Evolutionary conservation across 2,888 invertebrate genomes (phyloP).

Genomic region (Leptinotarsa tumamoca): DNA sequence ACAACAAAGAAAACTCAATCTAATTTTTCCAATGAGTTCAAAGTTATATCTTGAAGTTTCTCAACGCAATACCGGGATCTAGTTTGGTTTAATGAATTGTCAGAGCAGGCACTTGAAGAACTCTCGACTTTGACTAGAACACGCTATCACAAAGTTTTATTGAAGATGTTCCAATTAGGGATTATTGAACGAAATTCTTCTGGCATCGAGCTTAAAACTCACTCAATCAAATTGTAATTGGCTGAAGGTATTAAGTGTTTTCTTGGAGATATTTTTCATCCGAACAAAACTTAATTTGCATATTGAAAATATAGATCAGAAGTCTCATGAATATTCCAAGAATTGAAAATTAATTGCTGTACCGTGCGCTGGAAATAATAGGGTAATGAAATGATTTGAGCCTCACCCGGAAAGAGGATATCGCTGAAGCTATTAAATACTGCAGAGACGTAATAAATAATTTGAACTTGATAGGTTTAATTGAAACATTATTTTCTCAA

Average conservation of each 20-base stretch:
- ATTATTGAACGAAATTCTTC: constrained; percentile 33
- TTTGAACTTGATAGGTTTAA: no score
- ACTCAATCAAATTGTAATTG: constrained; percentile 61
- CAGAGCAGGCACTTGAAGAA: neutral
- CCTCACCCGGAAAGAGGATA: neutral
- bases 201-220: constrained; percentile 46
- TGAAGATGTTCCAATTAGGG: constrained; percentile 39
- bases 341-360: neutral
- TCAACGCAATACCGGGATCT: neutral
- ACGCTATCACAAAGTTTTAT: constrained; percentile 38
- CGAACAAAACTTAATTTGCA: constrained; percentile 36
- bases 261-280: constrained; percentile 30
- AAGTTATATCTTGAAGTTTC: neutral
- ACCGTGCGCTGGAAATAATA: neutral
- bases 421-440: neutral
- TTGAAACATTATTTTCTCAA: no score
- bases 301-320: constrained; percentile 11
- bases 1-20: no score
- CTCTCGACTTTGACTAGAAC: constrained; percentile 22
- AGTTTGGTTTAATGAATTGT: constrained; percentile 9
- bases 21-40: neutral
- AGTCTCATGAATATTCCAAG: constrained; percentile 14
- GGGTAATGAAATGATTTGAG: neutral
- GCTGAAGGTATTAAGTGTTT: constrained; percentile 50
- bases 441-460: no score